Evolutionary conservation across 2,888 invertebrate genomes (phyloP).

Genomic region (Diarsia rubi): DNA sequence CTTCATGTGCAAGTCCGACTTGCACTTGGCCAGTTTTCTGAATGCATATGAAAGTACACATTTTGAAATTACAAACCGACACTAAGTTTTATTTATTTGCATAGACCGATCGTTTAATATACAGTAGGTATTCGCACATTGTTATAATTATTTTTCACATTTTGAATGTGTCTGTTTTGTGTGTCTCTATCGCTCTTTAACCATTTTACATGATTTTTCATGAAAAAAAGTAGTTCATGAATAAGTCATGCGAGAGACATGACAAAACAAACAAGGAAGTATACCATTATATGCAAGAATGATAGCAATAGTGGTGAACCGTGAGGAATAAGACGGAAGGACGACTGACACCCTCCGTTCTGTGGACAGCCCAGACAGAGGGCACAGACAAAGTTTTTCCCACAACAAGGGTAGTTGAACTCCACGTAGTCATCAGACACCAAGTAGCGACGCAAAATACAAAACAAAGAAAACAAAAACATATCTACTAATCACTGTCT

Average conservation of each 20-base stretch:
- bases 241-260: background rate
- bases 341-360: background rate
- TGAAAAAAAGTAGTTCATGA: too few species aligned
- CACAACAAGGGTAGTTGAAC: background rate
- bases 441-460: constrained; percentile 28
- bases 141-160: background rate
- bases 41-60: too few species aligned
- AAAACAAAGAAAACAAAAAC: constrained; percentile 50
- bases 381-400: background rate
- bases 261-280: background rate
- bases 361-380: too few species aligned
- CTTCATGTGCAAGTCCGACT: too few species aligned
- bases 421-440: constrained; percentile 12
- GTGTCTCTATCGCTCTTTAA: background rate
- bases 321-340: background rate
- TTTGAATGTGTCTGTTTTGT: background rate
- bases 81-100: too few species aligned
- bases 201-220: background rate
- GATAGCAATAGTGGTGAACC: background rate
- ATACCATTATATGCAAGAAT: background rate
- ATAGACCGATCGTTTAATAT: background rate
- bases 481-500: constrained; percentile 43
- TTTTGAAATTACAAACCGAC: too few species aligned
- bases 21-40: too few species aligned
- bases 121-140: background rate